These are phyloP conservation scores for Enteromius paludinosus DNA, from an alignment of 2,797 vertebrate species.

Conservation along the genomic window DNA sequence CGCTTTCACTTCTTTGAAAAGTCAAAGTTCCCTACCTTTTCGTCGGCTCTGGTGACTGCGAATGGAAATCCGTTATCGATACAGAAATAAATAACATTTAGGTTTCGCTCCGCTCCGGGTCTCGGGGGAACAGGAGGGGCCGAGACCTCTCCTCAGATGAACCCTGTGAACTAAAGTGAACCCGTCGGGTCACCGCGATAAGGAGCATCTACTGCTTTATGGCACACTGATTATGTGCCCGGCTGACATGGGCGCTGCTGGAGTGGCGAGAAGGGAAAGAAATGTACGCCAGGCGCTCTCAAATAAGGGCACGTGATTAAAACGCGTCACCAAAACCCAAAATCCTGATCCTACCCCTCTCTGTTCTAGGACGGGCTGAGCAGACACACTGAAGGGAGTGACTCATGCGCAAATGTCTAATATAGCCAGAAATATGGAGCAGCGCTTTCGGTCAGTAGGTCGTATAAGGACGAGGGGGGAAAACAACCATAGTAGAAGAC, in stretches of 20 bases:
- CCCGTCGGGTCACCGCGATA: slow-evolving; percentile 77
- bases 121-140: slow-evolving; percentile 76
- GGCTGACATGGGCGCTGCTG: slow-evolving; percentile 65
- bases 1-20: slow-evolving; percentile 68
- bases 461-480: slow-evolving; percentile 43
- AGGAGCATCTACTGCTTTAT: slow-evolving; percentile 76
- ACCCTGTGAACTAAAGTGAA: slow-evolving; percentile 82
- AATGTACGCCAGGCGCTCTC: slow-evolving; percentile 57
- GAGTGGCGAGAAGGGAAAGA: slow-evolving; percentile 52
- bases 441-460: slow-evolving; percentile 53
- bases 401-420: slow-evolving; percentile 56
- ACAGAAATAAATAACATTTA: slow-evolving; percentile 78
- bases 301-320: slow-evolving; percentile 78
- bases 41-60: slow-evolving; percentile 65
- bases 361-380: slow-evolving; percentile 79
- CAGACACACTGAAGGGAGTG: slow-evolving; percentile 64
- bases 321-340: slow-evolving; percentile 83
- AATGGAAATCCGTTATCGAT: slow-evolving; percentile 79
- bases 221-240: slow-evolving; percentile 70
- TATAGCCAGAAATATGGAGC: slow-evolving; percentile 54
- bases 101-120: slow-evolving; percentile 78
- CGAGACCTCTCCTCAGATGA: slow-evolving; percentile 82
- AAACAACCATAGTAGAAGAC: slow-evolving; percentile 4
- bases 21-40: slow-evolving; percentile 70
- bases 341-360: slow-evolving; percentile 80